phyloP scores from a whole-genome alignment of 2,888 invertebrate genomes.

The Charanyca ferruginea region DNA sequence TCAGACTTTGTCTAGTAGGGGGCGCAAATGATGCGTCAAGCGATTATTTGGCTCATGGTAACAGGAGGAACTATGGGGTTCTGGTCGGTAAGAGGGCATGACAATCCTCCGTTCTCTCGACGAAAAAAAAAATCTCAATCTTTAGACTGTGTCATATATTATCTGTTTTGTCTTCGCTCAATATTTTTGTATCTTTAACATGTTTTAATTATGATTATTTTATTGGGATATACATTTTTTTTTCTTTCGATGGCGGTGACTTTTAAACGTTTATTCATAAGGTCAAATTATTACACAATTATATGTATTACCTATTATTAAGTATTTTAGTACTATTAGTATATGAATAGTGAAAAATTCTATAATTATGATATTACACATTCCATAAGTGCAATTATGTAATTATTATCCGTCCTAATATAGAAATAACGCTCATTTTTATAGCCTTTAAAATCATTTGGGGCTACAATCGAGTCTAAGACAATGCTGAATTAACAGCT shows the following conservation, averaged over 20 bases:
- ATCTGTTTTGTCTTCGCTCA: not conserved
- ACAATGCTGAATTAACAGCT: not conserved
- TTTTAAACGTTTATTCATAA: constrained; percentile 33
- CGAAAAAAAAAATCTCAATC: too few species aligned
- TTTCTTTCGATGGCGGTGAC: too few species aligned
- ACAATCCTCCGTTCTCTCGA: too few species aligned
- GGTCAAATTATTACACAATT: constrained; percentile 24
- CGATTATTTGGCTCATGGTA: too few species aligned
- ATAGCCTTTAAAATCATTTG: not conserved
- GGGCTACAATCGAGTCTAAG: constrained; percentile 2
- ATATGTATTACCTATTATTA: constrained; percentile 54
- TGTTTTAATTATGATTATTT: not conserved
- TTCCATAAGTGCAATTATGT: constrained; percentile 77
- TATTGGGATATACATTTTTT: not conserved
- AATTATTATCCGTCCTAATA: constrained; percentile 70
- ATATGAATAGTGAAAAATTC: constrained; percentile 46
- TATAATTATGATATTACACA: constrained; percentile 59
- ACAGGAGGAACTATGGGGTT: too few species aligned
- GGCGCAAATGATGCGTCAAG: too few species aligned
- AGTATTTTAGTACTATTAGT: constrained; percentile 54
- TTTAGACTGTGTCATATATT: not conserved
- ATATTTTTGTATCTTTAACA: not conserved
- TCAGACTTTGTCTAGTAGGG: too few species aligned
- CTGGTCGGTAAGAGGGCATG: too few species aligned
- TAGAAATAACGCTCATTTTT: constrained; percentile 25